These are phyloP conservation scores for Struthidea cinerea DNA, from an alignment of 2,113 vertebrate genomes.

Conservation along the genomic window DNA sequence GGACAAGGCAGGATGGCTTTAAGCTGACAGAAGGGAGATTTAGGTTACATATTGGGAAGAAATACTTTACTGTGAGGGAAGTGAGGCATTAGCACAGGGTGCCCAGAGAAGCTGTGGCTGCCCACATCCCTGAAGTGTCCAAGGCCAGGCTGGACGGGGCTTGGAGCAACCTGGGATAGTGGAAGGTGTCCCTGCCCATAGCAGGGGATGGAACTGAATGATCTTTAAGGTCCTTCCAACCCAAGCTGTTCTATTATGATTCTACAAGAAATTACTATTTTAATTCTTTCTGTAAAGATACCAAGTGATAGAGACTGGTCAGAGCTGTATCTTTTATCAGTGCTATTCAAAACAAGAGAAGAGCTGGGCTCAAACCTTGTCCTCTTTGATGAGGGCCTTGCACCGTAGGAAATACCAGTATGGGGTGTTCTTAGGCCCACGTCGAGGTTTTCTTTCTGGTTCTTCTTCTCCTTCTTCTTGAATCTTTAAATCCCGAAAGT, in stretches of 20 bases:
- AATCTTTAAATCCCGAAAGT: slow-evolving; percentile 64
- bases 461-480: slow-evolving; percentile 36
- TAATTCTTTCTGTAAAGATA: not conserved
- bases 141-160: accelerated
- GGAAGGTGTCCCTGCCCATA: not conserved
- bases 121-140: not conserved
- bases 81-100: not conserved
- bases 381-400: slow-evolving; percentile 82
- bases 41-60: not conserved
- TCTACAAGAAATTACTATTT: not conserved
- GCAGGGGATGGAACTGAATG: not conserved
- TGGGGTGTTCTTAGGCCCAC: slow-evolving; percentile 73
- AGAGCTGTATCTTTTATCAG: not conserved
- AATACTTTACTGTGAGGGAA: not conserved
- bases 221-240: not conserved
- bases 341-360: accelerated
- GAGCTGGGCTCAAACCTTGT: slow-evolving; percentile 75
- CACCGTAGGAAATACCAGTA: slow-evolving; percentile 92
- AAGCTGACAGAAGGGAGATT: not conserved
- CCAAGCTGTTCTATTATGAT: not conserved
- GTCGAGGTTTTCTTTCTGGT: not conserved
- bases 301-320: accelerated
- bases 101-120: not conserved
- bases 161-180: not conserved
- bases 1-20: not conserved